Percentiles rank a stretch among this genome's conserved stretches.
phyloP scores from a whole-genome alignment of 1,140 invertebrate species.

The Drosophila micromelanica region DNA sequence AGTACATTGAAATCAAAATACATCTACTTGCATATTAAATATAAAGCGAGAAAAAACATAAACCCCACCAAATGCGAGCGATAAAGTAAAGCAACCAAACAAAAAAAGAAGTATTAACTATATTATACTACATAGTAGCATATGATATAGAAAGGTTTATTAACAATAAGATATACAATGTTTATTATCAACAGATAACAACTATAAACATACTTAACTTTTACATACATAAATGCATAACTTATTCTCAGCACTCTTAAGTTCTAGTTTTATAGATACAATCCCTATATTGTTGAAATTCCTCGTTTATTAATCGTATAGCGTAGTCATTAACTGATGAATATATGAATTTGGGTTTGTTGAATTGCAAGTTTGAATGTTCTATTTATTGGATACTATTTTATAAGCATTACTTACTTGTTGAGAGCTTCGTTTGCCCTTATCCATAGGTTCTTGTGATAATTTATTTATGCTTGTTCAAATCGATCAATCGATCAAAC shows the following conservation, averaged over 20 bases:
- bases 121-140: slow-evolving; percentile 59
- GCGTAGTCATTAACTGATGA: slow-evolving; percentile 3
- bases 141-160: slow-evolving; percentile 27
- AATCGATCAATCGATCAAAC: neutral
- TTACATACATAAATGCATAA: slow-evolving; percentile 19
- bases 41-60: slow-evolving; percentile 22
- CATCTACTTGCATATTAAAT: slow-evolving; percentile 22
- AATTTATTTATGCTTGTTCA: slow-evolving; percentile 51
- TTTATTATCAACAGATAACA: slow-evolving; percentile 7
- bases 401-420: slow-evolving; percentile 37
- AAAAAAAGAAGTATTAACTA: slow-evolving; percentile 50
- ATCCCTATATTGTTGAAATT: slow-evolving; percentile 32
- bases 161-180: slow-evolving; percentile 11
- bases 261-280: slow-evolving; percentile 4
- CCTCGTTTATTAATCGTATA: slow-evolving; percentile 21
- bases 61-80: slow-evolving; percentile 68
- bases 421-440: slow-evolving; percentile 47
- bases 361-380: slow-evolving; percentile 39
- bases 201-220: slow-evolving; percentile 5
- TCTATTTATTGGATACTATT: slow-evolving; percentile 20
- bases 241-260: slow-evolving; percentile 1
- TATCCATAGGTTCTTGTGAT: slow-evolving; percentile 55
- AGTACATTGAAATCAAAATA: slow-evolving; percentile 33
- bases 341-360: slow-evolving; percentile 33
- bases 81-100: slow-evolving; percentile 43